Evolutionary conservation across 2,113 vertebrate species (phyloP).

Genomic region (Aphyosemion australe): DNA sequence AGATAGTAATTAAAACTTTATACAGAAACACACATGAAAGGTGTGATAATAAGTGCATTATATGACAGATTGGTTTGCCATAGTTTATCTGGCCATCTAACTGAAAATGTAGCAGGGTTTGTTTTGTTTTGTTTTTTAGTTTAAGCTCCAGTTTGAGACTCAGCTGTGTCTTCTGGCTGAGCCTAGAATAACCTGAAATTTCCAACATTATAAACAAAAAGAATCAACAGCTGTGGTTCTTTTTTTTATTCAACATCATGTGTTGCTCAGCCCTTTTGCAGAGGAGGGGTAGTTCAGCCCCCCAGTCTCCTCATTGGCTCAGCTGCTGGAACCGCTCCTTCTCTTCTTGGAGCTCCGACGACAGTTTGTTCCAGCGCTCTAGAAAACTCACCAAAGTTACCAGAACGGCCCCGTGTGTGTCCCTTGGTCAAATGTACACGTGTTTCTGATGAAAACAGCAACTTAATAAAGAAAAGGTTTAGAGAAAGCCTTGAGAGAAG

Average conservation of each 20-base stretch:
- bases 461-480: neutral
- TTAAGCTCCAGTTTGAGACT: too few species aligned
- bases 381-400: slow-evolving; percentile 22
- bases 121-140: too few species aligned
- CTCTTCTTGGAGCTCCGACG: slow-evolving; percentile 21
- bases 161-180: too few species aligned
- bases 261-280: slow-evolving; percentile 22
- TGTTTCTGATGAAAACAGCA: neutral
- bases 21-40: too few species aligned
- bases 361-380: slow-evolving; percentile 10
- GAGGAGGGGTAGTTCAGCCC: slow-evolving; percentile 40
- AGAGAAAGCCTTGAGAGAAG: slow-evolving; percentile 2
- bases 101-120: too few species aligned
- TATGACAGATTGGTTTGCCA: too few species aligned
- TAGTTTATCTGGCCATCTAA: too few species aligned
- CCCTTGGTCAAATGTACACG: too few species aligned
- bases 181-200: too few species aligned
- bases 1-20: too few species aligned
- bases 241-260: too few species aligned
- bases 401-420: neutral
- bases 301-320: slow-evolving; percentile 49
- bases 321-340: slow-evolving; percentile 13
- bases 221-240: neutral
- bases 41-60: too few species aligned
- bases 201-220: neutral